Conservation (phyloP, 64 coral and sea anemone species). For the Porites australiensis region DNA sequence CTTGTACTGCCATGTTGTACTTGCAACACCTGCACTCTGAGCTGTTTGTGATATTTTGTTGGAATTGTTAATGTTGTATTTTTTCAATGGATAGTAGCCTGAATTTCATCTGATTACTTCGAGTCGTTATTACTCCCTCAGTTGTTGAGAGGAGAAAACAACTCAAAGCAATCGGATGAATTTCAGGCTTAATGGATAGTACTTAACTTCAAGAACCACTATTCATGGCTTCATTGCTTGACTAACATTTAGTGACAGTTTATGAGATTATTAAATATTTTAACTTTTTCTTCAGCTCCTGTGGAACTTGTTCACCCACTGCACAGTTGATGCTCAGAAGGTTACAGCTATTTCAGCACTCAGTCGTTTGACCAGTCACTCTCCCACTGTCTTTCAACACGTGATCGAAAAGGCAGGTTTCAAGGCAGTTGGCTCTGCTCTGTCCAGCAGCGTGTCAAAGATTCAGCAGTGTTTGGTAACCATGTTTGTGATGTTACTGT, state of each 20-base stretch:
- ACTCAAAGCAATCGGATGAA: no score
- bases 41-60: not conserved
- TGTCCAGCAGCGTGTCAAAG: constrained; percentile 80
- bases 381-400: constrained; percentile 86
- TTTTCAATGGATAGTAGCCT: no score
- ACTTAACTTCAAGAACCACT: no score
- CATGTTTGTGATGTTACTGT: constrained; percentile 89
- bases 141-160: no score
- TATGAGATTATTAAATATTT: constrained; percentile 44
- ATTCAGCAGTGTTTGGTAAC: constrained; percentile 92
- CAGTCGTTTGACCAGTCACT: constrained; percentile 78
- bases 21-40: not conserved
- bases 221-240: no score
- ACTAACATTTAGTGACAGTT: constrained; percentile 21
- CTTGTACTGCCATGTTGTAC: not conserved
- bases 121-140: no score
- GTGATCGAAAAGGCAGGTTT: constrained; percentile 96
- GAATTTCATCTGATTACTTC: no score
- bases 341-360: constrained; percentile 92
- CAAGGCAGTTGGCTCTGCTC: constrained; percentile 69
- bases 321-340: constrained; percentile 91
- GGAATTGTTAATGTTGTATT: no score
- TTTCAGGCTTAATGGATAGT: no score
- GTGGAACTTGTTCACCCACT: constrained; percentile 98
- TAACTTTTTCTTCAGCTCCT: constrained; percentile 74